These are phyloP conservation scores for Montifringilla adamsi DNA, from an alignment of 2,113 vertebrate genomes.

Conservation along the genomic window DNA sequence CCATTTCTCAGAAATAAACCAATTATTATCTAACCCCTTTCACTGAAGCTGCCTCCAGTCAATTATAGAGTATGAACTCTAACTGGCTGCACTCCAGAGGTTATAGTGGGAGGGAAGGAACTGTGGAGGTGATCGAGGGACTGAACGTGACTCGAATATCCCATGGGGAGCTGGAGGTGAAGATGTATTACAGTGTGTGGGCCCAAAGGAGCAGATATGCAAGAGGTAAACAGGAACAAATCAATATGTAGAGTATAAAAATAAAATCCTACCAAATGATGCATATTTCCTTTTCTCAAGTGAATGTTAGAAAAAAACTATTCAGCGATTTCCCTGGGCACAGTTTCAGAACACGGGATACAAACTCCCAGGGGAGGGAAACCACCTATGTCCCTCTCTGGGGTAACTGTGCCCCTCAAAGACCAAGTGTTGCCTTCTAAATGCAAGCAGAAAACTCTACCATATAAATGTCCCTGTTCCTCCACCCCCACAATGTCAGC, in stretches of 20 bases:
- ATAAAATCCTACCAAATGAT: not conserved
- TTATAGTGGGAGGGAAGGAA: not conserved
- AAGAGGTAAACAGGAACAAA: not conserved
- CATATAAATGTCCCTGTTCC: not conserved
- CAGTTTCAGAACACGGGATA: not conserved
- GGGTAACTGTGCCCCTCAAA: not conserved
- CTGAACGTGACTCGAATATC: not conserved
- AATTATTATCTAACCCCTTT: not conserved
- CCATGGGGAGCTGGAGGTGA: not conserved
- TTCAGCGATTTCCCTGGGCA: not conserved
- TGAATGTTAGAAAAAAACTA: not conserved
- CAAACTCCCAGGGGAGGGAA: not conserved
- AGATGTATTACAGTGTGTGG: not conserved
- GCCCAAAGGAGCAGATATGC: not conserved
- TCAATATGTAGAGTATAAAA: not conserved
- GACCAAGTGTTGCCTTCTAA: not conserved
- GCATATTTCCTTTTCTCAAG: not conserved
- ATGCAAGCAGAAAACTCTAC: not conserved
- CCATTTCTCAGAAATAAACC: not conserved
- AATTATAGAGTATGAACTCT: not conserved
- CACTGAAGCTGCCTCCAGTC: not conserved
- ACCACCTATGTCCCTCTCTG: accelerated
- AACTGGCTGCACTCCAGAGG: not conserved
- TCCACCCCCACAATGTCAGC: not conserved
- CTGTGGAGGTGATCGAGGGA: not conserved